Base-by-base conservation (phyloP, 2,888 invertebrate species). In the Itoplectis maculator region DNA sequence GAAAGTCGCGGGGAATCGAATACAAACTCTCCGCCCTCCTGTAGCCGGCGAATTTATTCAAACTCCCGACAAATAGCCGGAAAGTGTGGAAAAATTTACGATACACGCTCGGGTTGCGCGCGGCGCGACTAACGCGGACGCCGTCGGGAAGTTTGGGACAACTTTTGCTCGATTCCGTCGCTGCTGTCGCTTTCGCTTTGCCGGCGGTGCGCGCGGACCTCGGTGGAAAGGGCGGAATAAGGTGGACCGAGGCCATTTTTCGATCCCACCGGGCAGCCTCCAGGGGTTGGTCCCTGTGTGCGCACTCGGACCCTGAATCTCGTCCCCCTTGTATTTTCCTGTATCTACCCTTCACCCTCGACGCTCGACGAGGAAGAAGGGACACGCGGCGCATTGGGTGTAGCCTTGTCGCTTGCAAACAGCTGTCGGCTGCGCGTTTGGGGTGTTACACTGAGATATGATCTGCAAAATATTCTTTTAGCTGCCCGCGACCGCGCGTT, bases 31-130 rank as follows among this genome's bases (percentile, higher is more conserved):
- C 80, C 77, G 45, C 77, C 72, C 73, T 77, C 76, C 76, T 80
- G 73, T 77, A 80, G 82, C 84, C 85, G 85, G 83, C 73, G 83
- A 86, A 86, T 86, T 86, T 85, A 86, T 86, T 86, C 86, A 86
- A 86, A 86, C 86, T 84, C 59, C 82, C 86, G 86, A 86, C 86
- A 86, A 86, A 86, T 86, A 86, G 84, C 83, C 86, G 86, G 86
- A 86, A 86, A 86, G 85, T 85, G 86, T 81, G 80, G 85, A 86
- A 84, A 86, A 86, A 86, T 86, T 86, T 86, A 86, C 86, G 86
- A 85, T 86, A 85, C 84, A 85, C 82, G 81, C 76, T 78, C 65
- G 37, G 29, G 29, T 3, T 29, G 5, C 29, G 29, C 29, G 78
- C 70, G 63, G 74, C 75, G 75, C 49, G 72, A 45, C 73, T 40